A percentile compares a stretch with the other conserved stretches of the same genome.
Conservation (phyloP, 1,140 invertebrate genomes). For the Euura lappo region DNA sequence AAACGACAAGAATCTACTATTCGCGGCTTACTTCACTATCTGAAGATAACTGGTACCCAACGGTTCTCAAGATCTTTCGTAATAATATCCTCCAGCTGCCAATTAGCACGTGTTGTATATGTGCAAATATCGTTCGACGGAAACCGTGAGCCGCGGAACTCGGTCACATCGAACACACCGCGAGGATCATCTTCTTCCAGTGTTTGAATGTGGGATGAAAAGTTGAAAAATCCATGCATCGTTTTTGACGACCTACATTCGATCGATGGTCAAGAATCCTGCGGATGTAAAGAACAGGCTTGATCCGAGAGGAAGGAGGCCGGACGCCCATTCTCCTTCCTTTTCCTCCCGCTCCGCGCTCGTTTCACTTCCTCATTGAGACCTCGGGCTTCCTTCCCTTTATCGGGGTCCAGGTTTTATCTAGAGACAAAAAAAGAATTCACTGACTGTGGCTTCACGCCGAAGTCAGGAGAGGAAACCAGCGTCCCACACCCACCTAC, state of each 20-base stretch:
- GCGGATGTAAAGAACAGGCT: background rate
- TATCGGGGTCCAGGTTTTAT: background rate
- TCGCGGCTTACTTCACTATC: background rate
- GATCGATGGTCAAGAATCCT: background rate
- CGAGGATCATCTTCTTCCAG: too few species aligned
- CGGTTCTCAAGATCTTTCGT: background rate
- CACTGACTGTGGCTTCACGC: background rate
- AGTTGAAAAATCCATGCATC: too few species aligned
- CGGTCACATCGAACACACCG: background rate
- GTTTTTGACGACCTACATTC: background rate
- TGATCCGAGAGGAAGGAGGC: background rate
- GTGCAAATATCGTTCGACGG: background rate
- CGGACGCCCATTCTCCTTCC: background rate
- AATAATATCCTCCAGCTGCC: constrained; percentile 5
- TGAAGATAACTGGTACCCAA: background rate
- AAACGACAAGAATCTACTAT: background rate
- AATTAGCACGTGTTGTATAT: background rate
- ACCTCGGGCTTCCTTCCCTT: background rate
- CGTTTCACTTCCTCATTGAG: background rate
- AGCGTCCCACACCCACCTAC: background rate
- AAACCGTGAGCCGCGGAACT: background rate
- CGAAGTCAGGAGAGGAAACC: background rate
- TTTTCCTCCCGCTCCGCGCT: background rate
- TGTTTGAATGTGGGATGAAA: too few species aligned
- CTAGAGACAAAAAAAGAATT: background rate